phyloP scores from a whole-genome alignment of 2,113 vertebrate species.

The Corapipo altera region DNA sequence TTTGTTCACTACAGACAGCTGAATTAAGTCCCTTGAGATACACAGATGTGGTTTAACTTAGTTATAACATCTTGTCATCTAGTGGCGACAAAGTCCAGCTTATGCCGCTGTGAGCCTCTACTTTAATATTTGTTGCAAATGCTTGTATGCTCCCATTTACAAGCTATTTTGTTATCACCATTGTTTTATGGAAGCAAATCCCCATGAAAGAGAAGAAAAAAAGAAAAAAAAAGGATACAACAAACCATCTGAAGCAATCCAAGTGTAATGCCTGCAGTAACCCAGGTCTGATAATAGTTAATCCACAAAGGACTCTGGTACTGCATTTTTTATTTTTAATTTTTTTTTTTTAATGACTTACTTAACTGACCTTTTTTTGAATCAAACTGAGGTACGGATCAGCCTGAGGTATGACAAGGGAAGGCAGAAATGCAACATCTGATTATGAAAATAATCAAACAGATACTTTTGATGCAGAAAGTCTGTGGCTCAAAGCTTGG shows the following conservation, averaged over 20 bases:
- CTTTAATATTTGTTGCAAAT: slow-evolving; percentile 88
- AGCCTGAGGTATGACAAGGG: slow-evolving; percentile 87
- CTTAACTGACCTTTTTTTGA: slow-evolving; percentile 76
- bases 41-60: slow-evolving; percentile 95
- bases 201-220: slow-evolving; percentile 76
- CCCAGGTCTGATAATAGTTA: slow-evolving; percentile 62
- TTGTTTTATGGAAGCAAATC: slow-evolving; percentile 85
- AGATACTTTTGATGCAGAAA: slow-evolving; percentile 70
- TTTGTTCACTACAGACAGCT: slow-evolving; percentile 97
- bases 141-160: slow-evolving; percentile 86
- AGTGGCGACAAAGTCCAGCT: slow-evolving; percentile 99
- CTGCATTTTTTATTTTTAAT: neutral
- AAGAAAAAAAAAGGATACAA: slow-evolving; percentile 81
- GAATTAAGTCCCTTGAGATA: slow-evolving; percentile 99
- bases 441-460: slow-evolving; percentile 69
- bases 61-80: slow-evolving; percentile 95
- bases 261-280: slow-evolving; percentile 76
- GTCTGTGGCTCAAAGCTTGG: slow-evolving; percentile 76
- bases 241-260: slow-evolving; percentile 90
- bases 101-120: slow-evolving; percentile 97
- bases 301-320: slow-evolving; percentile 71
- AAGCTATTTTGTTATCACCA: slow-evolving; percentile 93
- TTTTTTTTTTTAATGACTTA: neutral
- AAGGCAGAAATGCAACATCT: slow-evolving; percentile 74
- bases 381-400: slow-evolving; percentile 87